phyloP scores from a whole-genome alignment of 35 echinoderm and acorn worm species.

The Ophioderma brevispina region DNA sequence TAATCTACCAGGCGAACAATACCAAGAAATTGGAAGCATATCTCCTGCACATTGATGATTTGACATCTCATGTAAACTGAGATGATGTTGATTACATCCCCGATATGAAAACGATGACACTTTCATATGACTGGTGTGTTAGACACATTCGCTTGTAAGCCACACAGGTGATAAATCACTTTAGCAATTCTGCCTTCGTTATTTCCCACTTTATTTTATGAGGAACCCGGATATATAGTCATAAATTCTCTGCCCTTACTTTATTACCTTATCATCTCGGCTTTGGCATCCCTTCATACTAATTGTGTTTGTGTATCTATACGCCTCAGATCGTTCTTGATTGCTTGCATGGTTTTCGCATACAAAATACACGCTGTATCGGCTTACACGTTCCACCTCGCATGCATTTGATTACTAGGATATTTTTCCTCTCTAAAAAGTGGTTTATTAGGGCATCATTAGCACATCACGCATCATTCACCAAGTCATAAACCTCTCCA shows the following conservation, averaged over 20 bases:
- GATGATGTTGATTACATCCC: too few species aligned
- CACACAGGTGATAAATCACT: background rate
- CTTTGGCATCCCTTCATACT: background rate
- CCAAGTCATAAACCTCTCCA: background rate
- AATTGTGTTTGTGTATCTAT: background rate
- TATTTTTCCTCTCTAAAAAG: background rate
- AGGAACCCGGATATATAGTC: background rate
- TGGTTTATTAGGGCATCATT: slow-evolving; percentile 2
- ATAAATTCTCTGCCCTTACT: background rate
- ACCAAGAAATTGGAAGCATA: too few species aligned
- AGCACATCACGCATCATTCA: background rate
- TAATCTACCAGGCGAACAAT: too few species aligned
- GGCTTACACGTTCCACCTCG: background rate
- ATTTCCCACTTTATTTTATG: slow-evolving; percentile 3
- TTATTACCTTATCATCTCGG: background rate
- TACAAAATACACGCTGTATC: slow-evolving; percentile 1
- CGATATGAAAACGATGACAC: background rate
- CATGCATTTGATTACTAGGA: background rate
- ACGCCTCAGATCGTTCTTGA: background rate
- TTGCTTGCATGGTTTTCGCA: slow-evolving; percentile 5
- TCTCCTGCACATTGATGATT: too few species aligned
- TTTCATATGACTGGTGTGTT: background rate
- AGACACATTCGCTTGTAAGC: background rate
- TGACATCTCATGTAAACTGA: too few species aligned
- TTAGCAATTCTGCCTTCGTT: background rate